Base-by-base conservation (phyloP, 2,113 vertebrate genomes). In the Spermophilus dauricus region DNA sequence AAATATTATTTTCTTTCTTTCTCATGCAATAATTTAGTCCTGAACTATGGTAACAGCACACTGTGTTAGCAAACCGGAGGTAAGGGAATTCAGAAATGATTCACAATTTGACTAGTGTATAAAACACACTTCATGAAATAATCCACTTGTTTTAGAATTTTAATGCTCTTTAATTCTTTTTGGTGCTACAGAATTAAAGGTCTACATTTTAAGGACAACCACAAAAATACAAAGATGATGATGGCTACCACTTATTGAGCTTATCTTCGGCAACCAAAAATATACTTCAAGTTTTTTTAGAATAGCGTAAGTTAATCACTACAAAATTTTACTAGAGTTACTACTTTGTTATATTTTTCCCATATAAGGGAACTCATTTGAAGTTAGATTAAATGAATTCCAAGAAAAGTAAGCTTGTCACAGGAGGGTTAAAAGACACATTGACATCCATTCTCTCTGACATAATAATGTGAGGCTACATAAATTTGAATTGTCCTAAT, bases 1-100 rank as follows among this genome's bases (percentile, higher is more conserved):
- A 97, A 98, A 97, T 96, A 91, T 16, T 61, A 96, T 77, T 98
- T 92, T 86, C 93, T 87, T 94, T 95, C 85, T 65, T 95, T 93
- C 18, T 30, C 58, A 96, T 97, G 37, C 86, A 97, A 95, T 96
- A 86, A 97, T 87, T 96, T 97, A 90, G 67, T 56, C 96, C 32
- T 75, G 63, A 95, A 93, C 63, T 96, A 26, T 80, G 63, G 77
- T 97, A 96, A 94, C 34, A 77, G 45, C 42, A 81, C 85, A 32
- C 17, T 10, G 39, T 90, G 67, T 89, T 87, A 96, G 92, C 22
- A 94, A 95, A 82, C 45, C 37, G 53, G 70, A 65, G 22, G 16
- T 61, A 73, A 95, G 58, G 24, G 48, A 93, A 95, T 86, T 96
- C 17, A 94, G 86, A 96, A 85, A 32, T 22, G 42, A 94, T 5